These are phyloP conservation scores for Colletes collaris DNA, from an alignment of 2,888 invertebrate species.

Conservation along the genomic window DNA sequence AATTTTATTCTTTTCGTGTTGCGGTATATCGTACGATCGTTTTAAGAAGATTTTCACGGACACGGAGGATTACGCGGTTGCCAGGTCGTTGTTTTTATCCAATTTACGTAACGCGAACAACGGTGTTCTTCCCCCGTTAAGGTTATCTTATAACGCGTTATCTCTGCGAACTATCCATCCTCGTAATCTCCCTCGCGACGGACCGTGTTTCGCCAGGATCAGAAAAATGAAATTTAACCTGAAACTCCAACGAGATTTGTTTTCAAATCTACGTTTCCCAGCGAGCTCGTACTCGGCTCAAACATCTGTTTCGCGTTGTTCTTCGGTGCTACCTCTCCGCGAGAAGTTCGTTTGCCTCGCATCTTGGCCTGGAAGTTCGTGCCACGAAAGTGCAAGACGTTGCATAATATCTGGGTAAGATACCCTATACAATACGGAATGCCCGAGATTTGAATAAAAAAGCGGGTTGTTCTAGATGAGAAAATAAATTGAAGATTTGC, in stretches of 20 bases:
- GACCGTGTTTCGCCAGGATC: conserved; percentile 31
- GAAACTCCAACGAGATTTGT: conserved; percentile 36
- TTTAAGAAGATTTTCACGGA: conserved; percentile 8
- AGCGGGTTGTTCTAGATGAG: too few relatives aligned
- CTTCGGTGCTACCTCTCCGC: neutral
- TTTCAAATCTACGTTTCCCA: conserved; percentile 34
- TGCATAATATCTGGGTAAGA: neutral
- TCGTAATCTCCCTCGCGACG: conserved; percentile 39
- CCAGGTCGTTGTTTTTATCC: conserved; percentile 27
- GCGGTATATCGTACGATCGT: neutral
- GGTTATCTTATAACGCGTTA: conserved; percentile 38
- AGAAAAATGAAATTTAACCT: conserved; percentile 51
- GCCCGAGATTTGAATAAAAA: too few relatives aligned
- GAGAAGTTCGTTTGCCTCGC: conserved; percentile 4
- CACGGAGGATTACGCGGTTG: conserved; percentile 7
- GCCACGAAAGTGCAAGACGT: neutral
- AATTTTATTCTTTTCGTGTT: neutral
- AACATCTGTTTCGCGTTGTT: neutral
- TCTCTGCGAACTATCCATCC: conserved; percentile 35
- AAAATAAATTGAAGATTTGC: too few relatives aligned
- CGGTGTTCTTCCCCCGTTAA: conserved; percentile 4
- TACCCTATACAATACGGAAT: too few relatives aligned
- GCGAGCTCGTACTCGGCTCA: neutral
- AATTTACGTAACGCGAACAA: conserved; percentile 30
- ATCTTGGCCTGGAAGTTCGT: too few relatives aligned